These are phyloP conservation scores for Engraulis encrasicolus DNA, from an alignment of 2,113 vertebrate species.

Conservation along the genomic window DNA sequence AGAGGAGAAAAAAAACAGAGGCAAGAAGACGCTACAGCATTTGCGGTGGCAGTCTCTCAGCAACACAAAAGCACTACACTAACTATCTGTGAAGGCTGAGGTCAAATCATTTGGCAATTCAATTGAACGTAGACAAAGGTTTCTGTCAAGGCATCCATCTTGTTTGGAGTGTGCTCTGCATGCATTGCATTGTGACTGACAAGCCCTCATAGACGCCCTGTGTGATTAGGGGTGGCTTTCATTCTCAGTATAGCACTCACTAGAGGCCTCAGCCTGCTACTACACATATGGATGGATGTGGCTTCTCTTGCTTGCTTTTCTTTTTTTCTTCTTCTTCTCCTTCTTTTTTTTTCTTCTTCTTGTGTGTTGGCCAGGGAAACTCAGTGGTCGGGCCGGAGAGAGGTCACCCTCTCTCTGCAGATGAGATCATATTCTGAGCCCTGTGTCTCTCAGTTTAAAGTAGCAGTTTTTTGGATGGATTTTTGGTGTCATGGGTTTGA, in stretches of 20 bases:
- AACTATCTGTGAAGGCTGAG: constrained; percentile 23
- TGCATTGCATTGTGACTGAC: constrained; percentile 20
- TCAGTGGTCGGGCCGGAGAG: constrained; percentile 54
- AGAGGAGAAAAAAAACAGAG: neutral
- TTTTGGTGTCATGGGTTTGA: constrained; percentile 66
- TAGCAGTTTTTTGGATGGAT: constrained; percentile 62
- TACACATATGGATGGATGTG: constrained; percentile 40
- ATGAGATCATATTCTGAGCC: constrained; percentile 67
- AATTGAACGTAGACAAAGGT: constrained; percentile 21
- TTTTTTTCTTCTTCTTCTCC: no score
- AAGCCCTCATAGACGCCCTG: neutral
- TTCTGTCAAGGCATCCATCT: constrained; percentile 22
- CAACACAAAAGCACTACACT: constrained; percentile 7
- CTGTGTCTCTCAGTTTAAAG: constrained; percentile 64
- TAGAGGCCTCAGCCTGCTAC: constrained; percentile 53
- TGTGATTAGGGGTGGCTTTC: constrained; percentile 20
- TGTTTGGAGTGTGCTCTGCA: constrained; percentile 19
- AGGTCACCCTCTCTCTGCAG: constrained; percentile 62
- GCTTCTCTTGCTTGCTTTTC: no score
- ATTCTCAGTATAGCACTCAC: constrained; percentile 45
- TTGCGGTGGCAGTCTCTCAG: neutral
- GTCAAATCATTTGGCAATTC: constrained; percentile 21
- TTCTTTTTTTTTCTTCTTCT: constrained; percentile 2
- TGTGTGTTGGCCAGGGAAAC: constrained; percentile 36
- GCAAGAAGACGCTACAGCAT: constrained; percentile 20